phyloP scores from a whole-genome alignment of 2,113 vertebrate species.

The Scomber japonicus region DNA sequence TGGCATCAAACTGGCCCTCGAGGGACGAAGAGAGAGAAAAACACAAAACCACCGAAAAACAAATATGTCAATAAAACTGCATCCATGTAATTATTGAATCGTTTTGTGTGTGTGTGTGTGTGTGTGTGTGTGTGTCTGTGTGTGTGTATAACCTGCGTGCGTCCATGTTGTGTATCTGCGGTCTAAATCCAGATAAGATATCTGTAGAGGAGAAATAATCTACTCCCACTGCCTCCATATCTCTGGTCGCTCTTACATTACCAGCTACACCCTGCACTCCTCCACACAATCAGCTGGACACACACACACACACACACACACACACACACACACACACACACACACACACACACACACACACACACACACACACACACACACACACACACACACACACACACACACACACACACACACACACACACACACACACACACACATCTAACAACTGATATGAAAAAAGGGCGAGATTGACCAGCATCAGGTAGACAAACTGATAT shows the following conservation, averaged over 20 bases:
- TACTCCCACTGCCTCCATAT: slow-evolving; percentile 29
- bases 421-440: no score
- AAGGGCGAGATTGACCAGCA: no score
- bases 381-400: slow-evolving; percentile 14
- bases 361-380: slow-evolving; percentile 2
- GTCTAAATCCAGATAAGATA: slow-evolving; percentile 48
- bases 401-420: no score
- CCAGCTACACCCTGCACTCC: slow-evolving; percentile 28
- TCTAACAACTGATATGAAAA: background rate
- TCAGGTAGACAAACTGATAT: no score
- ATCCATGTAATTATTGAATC: no score
- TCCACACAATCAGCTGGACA: background rate
- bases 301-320: slow-evolving; percentile 8
- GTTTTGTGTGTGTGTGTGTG: no score
- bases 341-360: slow-evolving; percentile 7
- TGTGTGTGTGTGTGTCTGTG: no score
- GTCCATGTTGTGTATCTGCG: slow-evolving; percentile 7
- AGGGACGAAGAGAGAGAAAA: no score
- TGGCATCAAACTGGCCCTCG: no score
- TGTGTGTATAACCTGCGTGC: background rate
- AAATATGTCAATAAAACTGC: no score
- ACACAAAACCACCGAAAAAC: no score
- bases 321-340: slow-evolving; percentile 13
- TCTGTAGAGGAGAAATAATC: slow-evolving; percentile 31
- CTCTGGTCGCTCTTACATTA: slow-evolving; percentile 35